Evolutionary conservation across 2,888 invertebrate genomes (phyloP), one percentile per base, ranked within the genome.

Genomic region (Andrena minutula): DNA sequence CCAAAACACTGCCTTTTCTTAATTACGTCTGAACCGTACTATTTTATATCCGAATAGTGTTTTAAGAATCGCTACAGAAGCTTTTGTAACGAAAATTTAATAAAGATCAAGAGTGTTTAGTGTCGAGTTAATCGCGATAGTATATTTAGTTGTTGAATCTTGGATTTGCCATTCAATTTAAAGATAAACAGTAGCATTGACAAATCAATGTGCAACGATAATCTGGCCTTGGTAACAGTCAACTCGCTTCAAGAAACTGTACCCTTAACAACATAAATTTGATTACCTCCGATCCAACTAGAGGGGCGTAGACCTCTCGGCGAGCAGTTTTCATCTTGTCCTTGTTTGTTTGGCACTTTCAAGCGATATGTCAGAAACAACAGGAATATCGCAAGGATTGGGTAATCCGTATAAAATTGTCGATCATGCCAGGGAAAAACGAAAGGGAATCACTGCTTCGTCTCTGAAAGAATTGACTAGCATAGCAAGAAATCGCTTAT

Each of bases 381-480:
- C 89, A 16, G 92, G 89, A 76, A 87, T 92, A 74, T 86, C 88
- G 8, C 84, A 91, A 73, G 90, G 87, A 69, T 65, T 89, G 28
- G 95, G 95, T 88, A 96, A 96, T 93, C 97, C 97, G 41, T 97
- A 97, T 93, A 97, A 97, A 95, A 96, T 97, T 90, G 96, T 97
- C 88, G 97, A 98, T 94, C 95, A 96, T 86, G 96, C 96, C 89
- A 95, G 98, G 89, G 97, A 97, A 93, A 96, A 96, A 91, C 96
- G 97, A 92, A 97, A 97, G 94, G 97, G 98, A 85, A 95, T 97
- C 89, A 97, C 97, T 80, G 97, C 98, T 70, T 95, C 95, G 61
- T 97, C 97, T 23, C 94, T 98, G 65, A 96, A 97, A 92, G 98
- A 98, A 92, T 95, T 98, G 91, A 96, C 97, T 88, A 94, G 95